A percentile compares a stretch with the other conserved stretches of the same genome.
Conservation (phyloP, 2,113 vertebrate genomes). For the Dendropsophus ebraccatus region DNA sequence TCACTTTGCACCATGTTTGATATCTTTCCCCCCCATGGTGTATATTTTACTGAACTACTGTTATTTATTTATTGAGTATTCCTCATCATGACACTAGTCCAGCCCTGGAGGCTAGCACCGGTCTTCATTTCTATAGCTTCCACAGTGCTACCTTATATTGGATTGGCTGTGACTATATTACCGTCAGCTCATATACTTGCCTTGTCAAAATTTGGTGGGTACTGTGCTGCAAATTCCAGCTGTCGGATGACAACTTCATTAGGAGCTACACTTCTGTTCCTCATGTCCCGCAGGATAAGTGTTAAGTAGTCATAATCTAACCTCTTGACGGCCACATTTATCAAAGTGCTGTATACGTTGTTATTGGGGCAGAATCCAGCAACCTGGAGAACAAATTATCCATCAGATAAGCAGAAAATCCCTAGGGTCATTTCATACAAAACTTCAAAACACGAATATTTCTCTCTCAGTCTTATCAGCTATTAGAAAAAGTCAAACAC, state of each 20-base stretch:
- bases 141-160: too few relatives aligned
- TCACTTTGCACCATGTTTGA: too few relatives aligned
- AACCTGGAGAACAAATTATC: conserved; percentile 69
- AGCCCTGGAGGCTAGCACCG: too few relatives aligned
- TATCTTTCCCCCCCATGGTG: too few relatives aligned
- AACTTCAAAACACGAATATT: too few relatives aligned
- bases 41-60: too few relatives aligned
- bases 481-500: background rate
- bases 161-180: too few relatives aligned
- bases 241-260: conserved; percentile 90
- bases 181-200: conserved; percentile 67
- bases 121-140: too few relatives aligned
- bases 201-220: conserved; percentile 87
- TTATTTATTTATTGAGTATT: too few relatives aligned
- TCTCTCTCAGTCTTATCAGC: too few relatives aligned
- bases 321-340: conserved; percentile 77
- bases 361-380: conserved; percentile 82
- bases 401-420: background rate
- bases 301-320: conserved; percentile 89
- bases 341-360: conserved; percentile 87
- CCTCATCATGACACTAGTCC: too few relatives aligned
- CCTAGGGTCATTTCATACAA: too few relatives aligned
- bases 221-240: conserved; percentile 89
- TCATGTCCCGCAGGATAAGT: conserved; percentile 84
- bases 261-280: conserved; percentile 74